Evolutionary conservation across 2,888 invertebrate species (phyloP).

Genomic region (Gasteruption jaculator): DNA sequence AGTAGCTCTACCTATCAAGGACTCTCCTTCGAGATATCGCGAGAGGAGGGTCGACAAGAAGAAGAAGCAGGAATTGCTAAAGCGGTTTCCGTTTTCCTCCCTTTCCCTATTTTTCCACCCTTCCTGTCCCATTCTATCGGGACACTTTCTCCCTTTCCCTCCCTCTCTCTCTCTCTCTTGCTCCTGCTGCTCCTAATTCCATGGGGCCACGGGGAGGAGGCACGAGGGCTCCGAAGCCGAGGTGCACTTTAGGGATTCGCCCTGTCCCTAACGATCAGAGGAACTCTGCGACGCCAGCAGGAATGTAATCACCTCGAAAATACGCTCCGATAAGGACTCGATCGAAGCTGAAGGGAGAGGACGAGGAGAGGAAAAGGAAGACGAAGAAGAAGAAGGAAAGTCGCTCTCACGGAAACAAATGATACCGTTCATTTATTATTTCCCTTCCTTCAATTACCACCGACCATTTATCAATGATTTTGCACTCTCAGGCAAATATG

Average conservation of each 20-base stretch:
- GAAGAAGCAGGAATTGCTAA: too few relatives aligned
- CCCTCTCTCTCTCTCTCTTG: constrained; percentile 2
- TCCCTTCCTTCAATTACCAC: constrained; percentile 7
- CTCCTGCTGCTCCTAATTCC: constrained; percentile 23
- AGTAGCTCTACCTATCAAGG: constrained; percentile 4
- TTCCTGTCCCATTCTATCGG: too few relatives aligned
- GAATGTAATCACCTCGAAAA: constrained; percentile 29
- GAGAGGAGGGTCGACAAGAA: background rate
- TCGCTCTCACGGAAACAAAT: background rate
- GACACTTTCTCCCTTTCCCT: constrained; percentile 4
- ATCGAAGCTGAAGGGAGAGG: too few relatives aligned
- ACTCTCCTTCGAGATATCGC: too few relatives aligned
- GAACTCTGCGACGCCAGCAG: constrained; percentile 31
- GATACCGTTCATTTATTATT: background rate
- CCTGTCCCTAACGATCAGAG: constrained; percentile 31
- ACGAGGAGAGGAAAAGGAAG: constrained; percentile 5
- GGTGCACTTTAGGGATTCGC: constrained; percentile 40
- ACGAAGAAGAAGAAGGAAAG: constrained; percentile 4
- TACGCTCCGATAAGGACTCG: too few relatives aligned
- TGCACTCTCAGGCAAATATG: too few relatives aligned
- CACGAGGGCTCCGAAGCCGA: constrained; percentile 33
- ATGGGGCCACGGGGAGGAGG: constrained; percentile 13
- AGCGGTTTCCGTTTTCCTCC: too few relatives aligned
- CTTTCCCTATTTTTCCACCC: too few relatives aligned
- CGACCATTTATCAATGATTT: constrained; percentile 11